phyloP scores from a whole-genome alignment of 1,140 invertebrate genomes.

The Drosophila pandora region DNA sequence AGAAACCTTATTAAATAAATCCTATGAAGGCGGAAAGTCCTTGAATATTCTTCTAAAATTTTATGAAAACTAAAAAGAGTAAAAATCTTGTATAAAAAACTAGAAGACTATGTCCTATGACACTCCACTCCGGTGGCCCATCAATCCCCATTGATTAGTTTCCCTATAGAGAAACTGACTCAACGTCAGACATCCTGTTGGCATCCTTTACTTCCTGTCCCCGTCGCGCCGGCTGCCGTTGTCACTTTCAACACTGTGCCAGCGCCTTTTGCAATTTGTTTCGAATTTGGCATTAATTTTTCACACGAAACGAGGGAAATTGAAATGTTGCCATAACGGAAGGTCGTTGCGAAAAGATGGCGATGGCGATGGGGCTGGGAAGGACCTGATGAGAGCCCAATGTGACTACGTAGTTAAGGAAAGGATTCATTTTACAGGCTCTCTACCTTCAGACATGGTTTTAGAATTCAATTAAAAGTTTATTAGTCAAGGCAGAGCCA shows the following conservation, averaged over 20 bases:
- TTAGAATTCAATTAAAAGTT: slow-evolving; percentile 76
- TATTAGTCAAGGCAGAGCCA: slow-evolving; percentile 42
- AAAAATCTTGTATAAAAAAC: too few relatives aligned
- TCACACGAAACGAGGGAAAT: slow-evolving; percentile 75
- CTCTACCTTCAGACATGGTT: slow-evolving; percentile 42
- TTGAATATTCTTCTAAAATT: too few relatives aligned
- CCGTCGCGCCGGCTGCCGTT: slow-evolving; percentile 37
- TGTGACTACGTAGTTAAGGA: not conserved
- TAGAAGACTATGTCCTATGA: not conserved
- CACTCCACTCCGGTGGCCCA: not conserved
- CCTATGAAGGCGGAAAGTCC: too few relatives aligned
- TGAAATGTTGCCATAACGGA: slow-evolving; percentile 79
- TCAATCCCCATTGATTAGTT: slow-evolving; percentile 10
- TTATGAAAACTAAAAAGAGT: too few relatives aligned
- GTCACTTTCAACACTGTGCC: slow-evolving; percentile 52
- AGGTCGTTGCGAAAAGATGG: slow-evolving; percentile 53
- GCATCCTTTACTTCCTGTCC: slow-evolving; percentile 72
- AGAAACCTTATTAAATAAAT: too few relatives aligned
- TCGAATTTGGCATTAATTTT: slow-evolving; percentile 79
- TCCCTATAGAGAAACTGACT: not conserved
- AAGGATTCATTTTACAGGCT: slow-evolving; percentile 22
- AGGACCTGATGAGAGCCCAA: slow-evolving; percentile 1
- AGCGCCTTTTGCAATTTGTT: slow-evolving; percentile 72
- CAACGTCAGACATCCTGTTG: slow-evolving; percentile 32
- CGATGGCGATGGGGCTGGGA: not conserved